These are phyloP conservation scores for Diplazon laetatorius DNA, from an alignment of 2,888 invertebrate species.

Conservation along the genomic window DNA sequence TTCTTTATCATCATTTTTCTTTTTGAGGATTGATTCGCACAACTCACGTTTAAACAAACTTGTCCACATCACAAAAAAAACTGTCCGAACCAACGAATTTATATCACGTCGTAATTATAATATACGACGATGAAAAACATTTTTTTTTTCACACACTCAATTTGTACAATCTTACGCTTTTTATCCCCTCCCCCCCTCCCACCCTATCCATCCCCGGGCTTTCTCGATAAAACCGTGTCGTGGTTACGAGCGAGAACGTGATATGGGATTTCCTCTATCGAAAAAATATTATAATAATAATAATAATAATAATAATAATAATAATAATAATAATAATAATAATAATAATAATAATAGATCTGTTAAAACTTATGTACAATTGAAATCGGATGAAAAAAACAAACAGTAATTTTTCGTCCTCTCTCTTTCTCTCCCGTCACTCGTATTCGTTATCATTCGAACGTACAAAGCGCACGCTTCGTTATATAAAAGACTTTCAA, in stretches of 20 bases:
- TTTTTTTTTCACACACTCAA: constrained; percentile 10
- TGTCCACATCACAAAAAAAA: too few relatives aligned
- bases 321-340: too few relatives aligned
- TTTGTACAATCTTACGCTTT: constrained; percentile 31
- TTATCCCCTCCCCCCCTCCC: too few relatives aligned
- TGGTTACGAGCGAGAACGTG: constrained; percentile 1
- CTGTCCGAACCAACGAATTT: too few relatives aligned
- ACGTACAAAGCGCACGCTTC: background rate
- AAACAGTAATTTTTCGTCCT: background rate
- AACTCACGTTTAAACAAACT: too few relatives aligned
- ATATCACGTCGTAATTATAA: too few relatives aligned
- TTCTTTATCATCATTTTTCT: too few relatives aligned
- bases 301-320: too few relatives aligned
- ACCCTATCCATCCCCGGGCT: too few relatives aligned
- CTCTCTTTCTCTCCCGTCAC: constrained; percentile 1
- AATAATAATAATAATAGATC: too few relatives aligned
- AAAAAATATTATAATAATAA: too few relatives aligned
- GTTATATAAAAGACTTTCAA: constrained; percentile 34
- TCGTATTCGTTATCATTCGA: background rate
- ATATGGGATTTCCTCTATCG: constrained; percentile 15
- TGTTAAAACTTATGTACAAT: constrained; percentile 41
- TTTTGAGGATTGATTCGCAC: too few relatives aligned
- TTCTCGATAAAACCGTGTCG: background rate
- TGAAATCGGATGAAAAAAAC: constrained; percentile 30
- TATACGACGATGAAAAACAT: constrained; percentile 2